Evolutionary conservation across 2,888 invertebrate species (phyloP).

Genomic region (Sceliomorpha sp.): DNA sequence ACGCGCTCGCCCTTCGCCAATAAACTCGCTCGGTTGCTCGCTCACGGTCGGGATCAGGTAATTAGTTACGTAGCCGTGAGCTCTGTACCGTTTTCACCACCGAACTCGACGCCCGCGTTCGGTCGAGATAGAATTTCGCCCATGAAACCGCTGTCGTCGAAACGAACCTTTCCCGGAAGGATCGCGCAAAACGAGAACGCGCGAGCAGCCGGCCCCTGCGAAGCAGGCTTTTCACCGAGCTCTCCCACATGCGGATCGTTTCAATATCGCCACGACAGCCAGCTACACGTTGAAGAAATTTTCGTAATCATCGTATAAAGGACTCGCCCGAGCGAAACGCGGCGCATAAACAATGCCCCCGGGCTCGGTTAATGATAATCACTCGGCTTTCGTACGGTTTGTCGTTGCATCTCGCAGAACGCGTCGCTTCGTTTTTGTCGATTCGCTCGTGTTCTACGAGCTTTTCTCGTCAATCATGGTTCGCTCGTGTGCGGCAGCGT

Average conservation of each 20-base stretch:
- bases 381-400: constrained; percentile 1
- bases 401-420: too few species aligned
- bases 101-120: constrained; percentile 32
- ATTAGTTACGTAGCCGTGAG: constrained; percentile 78
- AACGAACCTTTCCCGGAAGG: constrained; percentile 10
- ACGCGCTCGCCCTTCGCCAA: constrained; percentile 63
- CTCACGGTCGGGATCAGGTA: constrained; percentile 74
- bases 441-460: too few species aligned
- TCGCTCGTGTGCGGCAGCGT: too few species aligned
- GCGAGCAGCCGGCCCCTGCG: neutral
- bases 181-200: constrained; percentile 6
- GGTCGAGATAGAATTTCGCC: constrained; percentile 28
- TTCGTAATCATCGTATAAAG: constrained; percentile 19
- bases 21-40: constrained; percentile 71
- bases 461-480: too few species aligned
- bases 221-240: neutral
- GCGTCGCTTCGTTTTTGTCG: too few species aligned
- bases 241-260: neutral
- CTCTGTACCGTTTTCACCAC: constrained; percentile 58
- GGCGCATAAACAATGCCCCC: constrained; percentile 14
- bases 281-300: constrained; percentile 12
- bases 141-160: constrained; percentile 30
- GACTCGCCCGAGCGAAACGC: constrained; percentile 20
- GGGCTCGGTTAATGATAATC: constrained; percentile 15
- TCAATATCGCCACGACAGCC: neutral